Conservation (phyloP, 2,113 vertebrate species). For the Pteronura brasiliensis region DNA sequence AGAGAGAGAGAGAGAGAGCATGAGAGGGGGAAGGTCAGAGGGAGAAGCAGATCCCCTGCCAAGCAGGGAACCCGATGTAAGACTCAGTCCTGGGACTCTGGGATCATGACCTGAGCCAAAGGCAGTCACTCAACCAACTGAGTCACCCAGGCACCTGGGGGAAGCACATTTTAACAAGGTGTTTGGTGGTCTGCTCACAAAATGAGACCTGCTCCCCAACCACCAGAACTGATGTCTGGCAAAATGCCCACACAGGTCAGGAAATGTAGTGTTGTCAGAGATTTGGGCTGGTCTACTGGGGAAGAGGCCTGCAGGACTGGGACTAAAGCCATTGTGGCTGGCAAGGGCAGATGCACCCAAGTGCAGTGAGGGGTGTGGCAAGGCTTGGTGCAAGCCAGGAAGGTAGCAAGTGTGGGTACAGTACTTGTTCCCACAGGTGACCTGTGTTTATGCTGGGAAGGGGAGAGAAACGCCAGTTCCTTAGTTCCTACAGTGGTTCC, state of each 20-base stretch:
- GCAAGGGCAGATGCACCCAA: neutral
- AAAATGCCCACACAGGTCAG: neutral
- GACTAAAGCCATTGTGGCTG: neutral
- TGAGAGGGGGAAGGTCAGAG: too few species aligned
- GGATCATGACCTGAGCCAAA: too few species aligned
- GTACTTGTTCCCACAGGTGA: neutral
- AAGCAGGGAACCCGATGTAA: too few species aligned
- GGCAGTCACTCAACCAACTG: too few species aligned
- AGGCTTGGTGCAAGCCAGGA: neutral
- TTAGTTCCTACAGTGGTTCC: neutral
- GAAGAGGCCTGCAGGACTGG: neutral
- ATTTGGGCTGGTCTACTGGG: neutral
- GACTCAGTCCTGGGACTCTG: too few species aligned
- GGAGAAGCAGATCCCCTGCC: too few species aligned
- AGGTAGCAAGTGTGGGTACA: neutral
- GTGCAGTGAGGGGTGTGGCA: neutral
- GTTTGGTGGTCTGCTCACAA: neutral
- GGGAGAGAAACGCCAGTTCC: neutral
- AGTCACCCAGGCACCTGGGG: neutral
- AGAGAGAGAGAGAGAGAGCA: too few species aligned
- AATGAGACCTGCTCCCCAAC: neutral
- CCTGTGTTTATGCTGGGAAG: neutral
- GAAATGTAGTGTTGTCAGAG: neutral
- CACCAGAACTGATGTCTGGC: neutral
- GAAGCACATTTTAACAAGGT: neutral